Evolutionary conservation across 2,113 vertebrate species (phyloP).

Genomic region (Thermophis baileyi): DNA sequence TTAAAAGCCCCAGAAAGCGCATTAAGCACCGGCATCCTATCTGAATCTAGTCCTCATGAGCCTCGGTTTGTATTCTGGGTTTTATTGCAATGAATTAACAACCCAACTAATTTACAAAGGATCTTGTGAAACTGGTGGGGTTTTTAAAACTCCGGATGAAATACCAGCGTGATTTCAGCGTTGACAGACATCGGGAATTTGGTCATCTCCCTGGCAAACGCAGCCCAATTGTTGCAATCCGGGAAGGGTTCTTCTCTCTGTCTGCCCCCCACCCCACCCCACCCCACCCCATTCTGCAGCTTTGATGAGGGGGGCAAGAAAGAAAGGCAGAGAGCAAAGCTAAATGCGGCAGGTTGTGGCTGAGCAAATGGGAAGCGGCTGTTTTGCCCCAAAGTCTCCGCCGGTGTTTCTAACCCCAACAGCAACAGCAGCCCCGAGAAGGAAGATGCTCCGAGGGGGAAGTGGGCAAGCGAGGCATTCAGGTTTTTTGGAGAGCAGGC

Average conservation of each 20-base stretch:
- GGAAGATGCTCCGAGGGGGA: slow-evolving; percentile 25
- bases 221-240: too few species aligned
- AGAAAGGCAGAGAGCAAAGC: slow-evolving; percentile 31
- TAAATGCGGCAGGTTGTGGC: slow-evolving; percentile 20
- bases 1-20: neutral
- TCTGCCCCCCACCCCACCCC: accelerated
- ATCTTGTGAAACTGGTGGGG: neutral
- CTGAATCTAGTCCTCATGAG: neutral
- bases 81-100: neutral
- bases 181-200: neutral
- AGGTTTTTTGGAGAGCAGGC: slow-evolving; percentile 40
- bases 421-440: slow-evolving; percentile 39
- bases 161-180: neutral
- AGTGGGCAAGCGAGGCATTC: slow-evolving; percentile 21
- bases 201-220: accelerated
- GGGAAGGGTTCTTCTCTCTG: accelerated
- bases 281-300: neutral
- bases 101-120: neutral
- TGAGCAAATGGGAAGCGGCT: slow-evolving; percentile 38
- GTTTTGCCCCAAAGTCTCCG: slow-evolving; percentile 50
- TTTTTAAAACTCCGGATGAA: neutral
- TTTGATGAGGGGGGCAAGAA: slow-evolving; percentile 37
- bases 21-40: neutral
- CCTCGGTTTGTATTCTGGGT: neutral
- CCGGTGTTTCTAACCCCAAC: slow-evolving; percentile 43